A percentile compares a stretch with the other conserved stretches of the same genome.
Evolutionary conservation across 2,113 vertebrate species (phyloP).

Genomic region (Erythrolamprus reginae): DNA sequence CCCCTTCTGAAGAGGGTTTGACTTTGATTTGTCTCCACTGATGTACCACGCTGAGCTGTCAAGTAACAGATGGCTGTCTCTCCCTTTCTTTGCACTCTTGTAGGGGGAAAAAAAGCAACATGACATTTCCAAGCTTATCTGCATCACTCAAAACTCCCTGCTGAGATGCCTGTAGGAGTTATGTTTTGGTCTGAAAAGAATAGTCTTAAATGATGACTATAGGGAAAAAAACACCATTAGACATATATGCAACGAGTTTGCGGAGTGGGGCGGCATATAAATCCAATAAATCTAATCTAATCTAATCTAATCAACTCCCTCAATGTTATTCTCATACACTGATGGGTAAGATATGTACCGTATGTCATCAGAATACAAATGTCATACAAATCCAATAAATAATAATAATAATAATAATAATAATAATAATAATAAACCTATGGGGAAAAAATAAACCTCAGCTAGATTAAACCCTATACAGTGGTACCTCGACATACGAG

Average conservation of each 20-base stretch:
- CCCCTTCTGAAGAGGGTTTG: neutral
- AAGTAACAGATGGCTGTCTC: neutral
- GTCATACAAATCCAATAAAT: no score
- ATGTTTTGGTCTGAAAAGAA: neutral
- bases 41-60: neutral
- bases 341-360: neutral
- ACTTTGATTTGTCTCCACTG: neutral
- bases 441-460: neutral
- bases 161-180: neutral
- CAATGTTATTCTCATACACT: neutral
- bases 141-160: neutral
- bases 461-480: neutral
- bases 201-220: neutral
- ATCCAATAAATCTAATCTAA: no score
- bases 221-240: neutral
- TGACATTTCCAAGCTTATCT: slow-evolving; percentile 16
- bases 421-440: neutral
- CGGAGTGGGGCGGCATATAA: no score
- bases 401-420: no score
- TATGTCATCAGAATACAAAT: no score
- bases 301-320: no score
- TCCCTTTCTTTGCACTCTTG: neutral
- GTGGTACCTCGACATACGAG: no score
- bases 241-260: slow-evolving; percentile 15
- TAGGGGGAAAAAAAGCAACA: neutral